Conservation (phyloP, 2,113 vertebrate genomes). For the Podocnemis expansa region DNA sequence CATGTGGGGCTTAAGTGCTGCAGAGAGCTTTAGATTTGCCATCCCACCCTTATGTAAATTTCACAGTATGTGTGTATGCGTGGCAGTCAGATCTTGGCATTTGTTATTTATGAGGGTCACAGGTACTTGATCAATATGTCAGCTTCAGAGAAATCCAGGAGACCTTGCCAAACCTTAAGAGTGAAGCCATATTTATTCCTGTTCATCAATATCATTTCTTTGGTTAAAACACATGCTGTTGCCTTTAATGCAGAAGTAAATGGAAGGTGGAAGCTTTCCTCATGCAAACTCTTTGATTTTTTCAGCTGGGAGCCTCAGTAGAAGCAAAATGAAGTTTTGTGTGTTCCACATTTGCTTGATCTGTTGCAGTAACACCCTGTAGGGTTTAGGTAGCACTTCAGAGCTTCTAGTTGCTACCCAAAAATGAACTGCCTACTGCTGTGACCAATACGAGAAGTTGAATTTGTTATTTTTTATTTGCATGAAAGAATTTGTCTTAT, state of each 20-base stretch:
- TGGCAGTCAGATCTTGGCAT: neutral
- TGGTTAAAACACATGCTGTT: neutral
- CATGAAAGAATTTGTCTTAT: constrained; percentile 33
- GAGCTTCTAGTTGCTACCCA: neutral
- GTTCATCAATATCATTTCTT: neutral
- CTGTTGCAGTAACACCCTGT: neutral
- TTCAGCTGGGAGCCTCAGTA: neutral
- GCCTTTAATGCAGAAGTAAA: rapidly evolving
- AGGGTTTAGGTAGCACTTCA: neutral
- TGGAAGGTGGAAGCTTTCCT: neutral
- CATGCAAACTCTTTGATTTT: rapidly evolving
- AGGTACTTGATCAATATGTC: neutral
- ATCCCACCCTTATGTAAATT: neutral
- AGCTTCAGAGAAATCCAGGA: neutral
- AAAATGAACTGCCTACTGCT: neutral
- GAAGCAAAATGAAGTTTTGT: neutral
- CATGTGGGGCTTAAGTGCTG: neutral
- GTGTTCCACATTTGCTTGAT: neutral
- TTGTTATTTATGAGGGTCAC: neutral
- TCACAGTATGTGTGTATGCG: neutral
- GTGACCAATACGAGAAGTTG: neutral
- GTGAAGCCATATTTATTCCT: neutral
- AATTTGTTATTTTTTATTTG: constrained; percentile 32
- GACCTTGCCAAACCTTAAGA: neutral
- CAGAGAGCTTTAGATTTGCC: neutral